Evolutionary conservation across 2,888 invertebrate species (phyloP).

Genomic region (Hydriomena furcata): DNA sequence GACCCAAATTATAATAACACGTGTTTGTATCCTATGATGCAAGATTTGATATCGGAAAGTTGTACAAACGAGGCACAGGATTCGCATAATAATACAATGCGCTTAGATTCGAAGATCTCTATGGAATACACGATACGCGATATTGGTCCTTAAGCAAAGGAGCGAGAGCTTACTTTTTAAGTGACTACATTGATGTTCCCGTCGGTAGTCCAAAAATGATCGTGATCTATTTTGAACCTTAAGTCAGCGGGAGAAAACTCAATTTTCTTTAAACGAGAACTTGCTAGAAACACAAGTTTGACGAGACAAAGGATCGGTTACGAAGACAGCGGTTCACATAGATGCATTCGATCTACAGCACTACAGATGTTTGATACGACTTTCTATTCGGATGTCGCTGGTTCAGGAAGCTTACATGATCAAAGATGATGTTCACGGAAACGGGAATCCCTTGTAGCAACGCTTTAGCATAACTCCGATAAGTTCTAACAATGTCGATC

Average conservation of each 20-base stretch:
- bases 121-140: not conserved
- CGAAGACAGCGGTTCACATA: not conserved
- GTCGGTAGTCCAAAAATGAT: not conserved
- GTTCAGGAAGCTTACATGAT: no score
- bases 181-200: no score
- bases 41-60: constrained; percentile 37
- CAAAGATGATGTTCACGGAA: no score
- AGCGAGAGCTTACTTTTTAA: not conserved
- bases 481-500: no score
- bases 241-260: not conserved
- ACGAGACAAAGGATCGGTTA: constrained; percentile 8
- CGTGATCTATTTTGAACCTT: not conserved
- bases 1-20: constrained; percentile 24
- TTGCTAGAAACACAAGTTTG: not conserved
- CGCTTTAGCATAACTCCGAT: no score
- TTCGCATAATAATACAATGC: constrained; percentile 48
- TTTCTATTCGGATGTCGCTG: not conserved
- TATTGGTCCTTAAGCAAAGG: not conserved
- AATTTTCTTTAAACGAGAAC: not conserved
- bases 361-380: not conserved
- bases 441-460: no score
- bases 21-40: constrained; percentile 20
- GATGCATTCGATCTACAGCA: constrained; percentile 4
- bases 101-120: constrained; percentile 27
- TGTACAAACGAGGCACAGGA: constrained; percentile 42